Evolutionary conservation across 2,113 vertebrate species (phyloP).

Genomic region (Hucho hucho): DNA sequence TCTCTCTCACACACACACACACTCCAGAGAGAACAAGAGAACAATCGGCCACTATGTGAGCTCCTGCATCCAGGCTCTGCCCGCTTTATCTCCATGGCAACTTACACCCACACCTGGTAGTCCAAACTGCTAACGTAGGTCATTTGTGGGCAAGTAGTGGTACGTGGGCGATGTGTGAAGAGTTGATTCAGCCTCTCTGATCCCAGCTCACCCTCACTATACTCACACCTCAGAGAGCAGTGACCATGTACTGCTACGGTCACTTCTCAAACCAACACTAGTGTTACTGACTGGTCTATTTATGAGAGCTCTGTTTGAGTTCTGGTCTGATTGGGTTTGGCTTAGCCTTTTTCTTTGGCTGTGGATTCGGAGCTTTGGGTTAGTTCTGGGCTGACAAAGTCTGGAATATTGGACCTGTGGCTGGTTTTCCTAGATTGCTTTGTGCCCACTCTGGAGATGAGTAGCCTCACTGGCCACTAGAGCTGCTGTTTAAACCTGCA

Average conservation of each 20-base stretch:
- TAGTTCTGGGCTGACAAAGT: background rate
- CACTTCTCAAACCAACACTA: conserved; percentile 31
- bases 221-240: conserved; percentile 25
- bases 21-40: conserved; percentile 23
- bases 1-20: conserved; percentile 5
- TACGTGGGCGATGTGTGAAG: conserved; percentile 15
- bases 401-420: conserved; percentile 26
- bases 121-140: conserved; percentile 51
- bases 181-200: conserved; percentile 30
- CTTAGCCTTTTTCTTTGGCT: conserved; percentile 42
- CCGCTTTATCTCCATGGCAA: conserved; percentile 35
- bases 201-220: conserved; percentile 52
- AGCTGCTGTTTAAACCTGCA: background rate
- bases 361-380: background rate
- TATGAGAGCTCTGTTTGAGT: conserved; percentile 8
- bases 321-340: background rate
- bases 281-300: conserved; percentile 30
- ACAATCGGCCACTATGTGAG: conserved; percentile 60
- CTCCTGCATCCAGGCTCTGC: conserved; percentile 52
- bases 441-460: conserved; percentile 14
- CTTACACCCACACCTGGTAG: conserved; percentile 55
- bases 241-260: conserved; percentile 39
- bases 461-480: background rate
- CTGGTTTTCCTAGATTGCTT: background rate
- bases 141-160: conserved; percentile 22